phyloP scores from a whole-genome alignment of 2,113 vertebrate species.

The Candoia aspera region DNA sequence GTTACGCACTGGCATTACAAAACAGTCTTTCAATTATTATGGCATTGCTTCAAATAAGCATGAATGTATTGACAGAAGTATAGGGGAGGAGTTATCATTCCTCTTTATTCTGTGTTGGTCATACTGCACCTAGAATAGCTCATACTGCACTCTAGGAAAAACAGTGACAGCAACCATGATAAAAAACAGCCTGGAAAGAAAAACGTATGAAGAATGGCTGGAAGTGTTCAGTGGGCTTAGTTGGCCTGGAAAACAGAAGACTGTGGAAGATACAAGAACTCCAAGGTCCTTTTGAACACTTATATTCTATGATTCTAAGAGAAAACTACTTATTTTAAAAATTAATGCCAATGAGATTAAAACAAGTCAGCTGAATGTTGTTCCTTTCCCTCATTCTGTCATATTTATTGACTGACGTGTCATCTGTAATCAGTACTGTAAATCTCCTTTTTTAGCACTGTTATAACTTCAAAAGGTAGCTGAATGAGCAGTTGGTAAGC shows the following conservation, averaged over 20 bases:
- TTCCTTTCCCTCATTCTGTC: neutral
- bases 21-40: neutral
- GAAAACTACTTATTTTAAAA: neutral
- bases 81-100: neutral
- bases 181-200: neutral
- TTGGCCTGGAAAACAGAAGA: neutral
- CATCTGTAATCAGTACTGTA: neutral
- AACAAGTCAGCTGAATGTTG: neutral
- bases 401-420: neutral
- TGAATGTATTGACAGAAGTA: neutral
- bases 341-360: rapidly evolving
- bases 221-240: neutral
- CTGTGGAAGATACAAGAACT: neutral
- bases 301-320: neutral
- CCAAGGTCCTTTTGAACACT: neutral
- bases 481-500: neutral
- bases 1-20: neutral
- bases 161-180: neutral
- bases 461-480: neutral
- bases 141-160: neutral
- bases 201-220: neutral
- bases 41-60: neutral
- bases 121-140: neutral
- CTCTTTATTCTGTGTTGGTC: neutral
- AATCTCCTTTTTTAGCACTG: neutral